Conservation (phyloP, 2,888 invertebrate genomes). For the Patella pellucida region DNA sequence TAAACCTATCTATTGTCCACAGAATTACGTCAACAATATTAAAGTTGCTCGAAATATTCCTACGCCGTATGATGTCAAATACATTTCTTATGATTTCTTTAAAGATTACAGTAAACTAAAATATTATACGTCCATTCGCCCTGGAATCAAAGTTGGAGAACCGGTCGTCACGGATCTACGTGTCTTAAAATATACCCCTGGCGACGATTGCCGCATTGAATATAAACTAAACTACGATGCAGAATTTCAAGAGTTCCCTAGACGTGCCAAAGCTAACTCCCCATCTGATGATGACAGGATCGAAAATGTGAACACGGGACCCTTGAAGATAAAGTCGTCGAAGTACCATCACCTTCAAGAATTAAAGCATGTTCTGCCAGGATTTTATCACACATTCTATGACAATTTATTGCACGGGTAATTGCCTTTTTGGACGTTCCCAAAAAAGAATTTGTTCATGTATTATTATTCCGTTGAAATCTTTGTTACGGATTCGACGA, state of each 20-base stretch:
- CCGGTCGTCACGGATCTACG: neutral
- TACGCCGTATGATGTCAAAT: neutral
- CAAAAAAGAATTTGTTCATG: too few relatives aligned
- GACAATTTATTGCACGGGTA: neutral
- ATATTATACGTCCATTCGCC: neutral
- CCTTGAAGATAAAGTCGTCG: neutral
- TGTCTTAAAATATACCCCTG: neutral
- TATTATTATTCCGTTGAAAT: too few relatives aligned
- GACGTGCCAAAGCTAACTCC: neutral
- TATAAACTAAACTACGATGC: neutral
- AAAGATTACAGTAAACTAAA: neutral
- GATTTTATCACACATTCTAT: neutral
- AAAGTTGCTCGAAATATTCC: neutral
- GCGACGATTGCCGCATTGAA: neutral
- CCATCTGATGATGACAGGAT: neutral
- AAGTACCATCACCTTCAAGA: neutral
- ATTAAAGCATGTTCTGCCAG: neutral
- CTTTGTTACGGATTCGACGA: too few relatives aligned
- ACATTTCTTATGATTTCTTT: neutral
- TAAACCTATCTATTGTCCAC: neutral
- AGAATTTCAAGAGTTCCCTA: neutral
- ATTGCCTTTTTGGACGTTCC: too few relatives aligned
- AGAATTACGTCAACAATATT: neutral
- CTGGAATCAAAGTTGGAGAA: neutral
- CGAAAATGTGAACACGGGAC: neutral